Percentiles rank a stretch among this genome's conserved stretches.
phyloP scores from a whole-genome alignment of 2,113 vertebrate genomes.

The Limanda limanda region DNA sequence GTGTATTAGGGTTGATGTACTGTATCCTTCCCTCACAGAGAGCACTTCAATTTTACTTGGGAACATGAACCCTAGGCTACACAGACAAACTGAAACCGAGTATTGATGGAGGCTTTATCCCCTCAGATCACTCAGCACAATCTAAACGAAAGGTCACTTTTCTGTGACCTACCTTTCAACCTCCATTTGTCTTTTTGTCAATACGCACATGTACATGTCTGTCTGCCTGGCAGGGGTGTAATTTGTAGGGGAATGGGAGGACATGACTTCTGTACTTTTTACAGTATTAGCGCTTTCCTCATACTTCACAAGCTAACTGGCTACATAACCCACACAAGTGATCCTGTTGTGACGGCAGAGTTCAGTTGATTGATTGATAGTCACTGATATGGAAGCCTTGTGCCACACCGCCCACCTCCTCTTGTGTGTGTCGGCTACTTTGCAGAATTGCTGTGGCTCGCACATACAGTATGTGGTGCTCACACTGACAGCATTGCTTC shows the following conservation, averaged over 20 bases:
- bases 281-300: not conserved
- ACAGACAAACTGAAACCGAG: not conserved
- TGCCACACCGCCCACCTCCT: too few relatives aligned
- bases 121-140: not conserved
- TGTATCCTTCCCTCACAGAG: not conserved
- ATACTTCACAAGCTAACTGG: too few relatives aligned
- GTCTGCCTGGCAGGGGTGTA: not conserved
- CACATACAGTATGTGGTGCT: too few relatives aligned
- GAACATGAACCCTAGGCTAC: not conserved
- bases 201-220: too few relatives aligned
- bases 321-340: too few relatives aligned
- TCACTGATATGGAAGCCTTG: too few relatives aligned
- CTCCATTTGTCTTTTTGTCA: not conserved
- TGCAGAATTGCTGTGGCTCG: too few relatives aligned
- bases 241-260: not conserved
- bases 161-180: slow-evolving; percentile 33
- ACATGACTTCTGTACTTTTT: not conserved
- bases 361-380: too few relatives aligned
- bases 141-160: slow-evolving; percentile 8
- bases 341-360: too few relatives aligned
- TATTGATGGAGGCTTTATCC: not conserved
- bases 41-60: slow-evolving; percentile 19
- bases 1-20: slow-evolving; percentile 5
- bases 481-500: too few relatives aligned
- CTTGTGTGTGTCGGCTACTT: too few relatives aligned